phyloP scores from a whole-genome alignment of 1,140 invertebrate species.

The Homarus americanus region DNA sequence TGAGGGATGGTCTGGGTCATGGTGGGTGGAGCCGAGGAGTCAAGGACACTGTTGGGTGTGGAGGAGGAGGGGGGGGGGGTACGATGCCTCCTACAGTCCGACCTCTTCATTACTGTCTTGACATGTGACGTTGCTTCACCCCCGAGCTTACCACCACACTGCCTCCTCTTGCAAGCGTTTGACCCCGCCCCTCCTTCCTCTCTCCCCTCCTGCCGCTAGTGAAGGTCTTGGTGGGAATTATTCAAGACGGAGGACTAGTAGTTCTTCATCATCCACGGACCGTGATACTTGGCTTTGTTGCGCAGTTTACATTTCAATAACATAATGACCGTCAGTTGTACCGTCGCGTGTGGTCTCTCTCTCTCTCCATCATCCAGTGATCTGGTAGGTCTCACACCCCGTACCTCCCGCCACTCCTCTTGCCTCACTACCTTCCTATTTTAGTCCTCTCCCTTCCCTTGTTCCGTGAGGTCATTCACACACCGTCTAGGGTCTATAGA shows the following conservation, averaged over 20 bases:
- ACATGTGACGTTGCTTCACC: not conserved
- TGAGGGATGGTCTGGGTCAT: not conserved
- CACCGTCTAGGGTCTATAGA: too few species aligned
- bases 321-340: not conserved
- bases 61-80: not conserved
- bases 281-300: not conserved
- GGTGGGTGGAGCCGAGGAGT: not conserved
- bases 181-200: not conserved
- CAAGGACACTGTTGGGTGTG: not conserved
- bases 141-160: not conserved
- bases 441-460: too few species aligned
- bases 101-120: slow-evolving; percentile 1
- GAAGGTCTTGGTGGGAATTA: not conserved
- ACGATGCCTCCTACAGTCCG: not conserved
- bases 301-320: not conserved
- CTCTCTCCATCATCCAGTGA: too few species aligned
- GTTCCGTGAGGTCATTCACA: too few species aligned
- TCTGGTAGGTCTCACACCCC: too few species aligned
- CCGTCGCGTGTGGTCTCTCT: not conserved
- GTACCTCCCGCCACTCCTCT: too few species aligned
- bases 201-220: not conserved
- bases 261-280: not conserved
- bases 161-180: not conserved
- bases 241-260: not conserved
- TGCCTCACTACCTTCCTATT: too few species aligned